phyloP scores from a whole-genome alignment of 2,113 vertebrate species.

The Oryzias curvinotus region DNA sequence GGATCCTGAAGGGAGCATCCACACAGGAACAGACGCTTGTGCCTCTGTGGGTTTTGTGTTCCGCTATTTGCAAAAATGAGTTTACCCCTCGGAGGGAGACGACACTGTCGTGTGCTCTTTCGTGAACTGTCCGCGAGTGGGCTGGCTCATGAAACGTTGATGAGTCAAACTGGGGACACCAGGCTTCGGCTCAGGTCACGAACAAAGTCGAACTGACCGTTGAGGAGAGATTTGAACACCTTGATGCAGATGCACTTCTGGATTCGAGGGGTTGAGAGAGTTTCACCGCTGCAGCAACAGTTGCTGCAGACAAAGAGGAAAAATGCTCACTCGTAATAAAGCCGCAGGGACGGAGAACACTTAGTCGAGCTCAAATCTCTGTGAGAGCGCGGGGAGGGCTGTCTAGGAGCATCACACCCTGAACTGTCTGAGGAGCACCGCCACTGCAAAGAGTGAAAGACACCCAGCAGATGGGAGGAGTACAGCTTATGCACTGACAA shows the following conservation, averaged over 20 bases:
- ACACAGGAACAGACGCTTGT: slow-evolving; percentile 7
- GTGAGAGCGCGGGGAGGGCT: slow-evolving; percentile 52
- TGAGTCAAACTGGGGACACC: slow-evolving; percentile 13
- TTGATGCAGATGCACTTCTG: too few species aligned
- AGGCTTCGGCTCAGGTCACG: neutral
- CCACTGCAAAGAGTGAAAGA: too few species aligned
- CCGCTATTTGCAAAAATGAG: slow-evolving; percentile 17
- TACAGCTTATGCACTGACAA: slow-evolving; percentile 43
- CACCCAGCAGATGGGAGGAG: neutral
- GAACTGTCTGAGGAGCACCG: slow-evolving; percentile 23
- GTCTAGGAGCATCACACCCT: slow-evolving; percentile 45
- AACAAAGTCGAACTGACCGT: too few species aligned
- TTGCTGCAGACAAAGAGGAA: neutral
- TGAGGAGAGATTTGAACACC: too few species aligned
- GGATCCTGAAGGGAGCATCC: neutral
- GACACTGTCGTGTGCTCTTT: slow-evolving; percentile 11
- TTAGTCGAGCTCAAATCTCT: slow-evolving; percentile 39
- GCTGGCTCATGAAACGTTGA: slow-evolving; percentile 9
- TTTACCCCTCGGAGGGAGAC: slow-evolving; percentile 14
- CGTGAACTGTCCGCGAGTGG: slow-evolving; percentile 11
- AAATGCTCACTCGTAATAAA: slow-evolving; percentile 19
- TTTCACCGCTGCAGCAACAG: too few species aligned
- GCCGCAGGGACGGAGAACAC: slow-evolving; percentile 37
- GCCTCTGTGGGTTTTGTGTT: slow-evolving; percentile 5
- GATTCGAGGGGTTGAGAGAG: too few species aligned